Evolutionary conservation across 2,113 vertebrate species (phyloP), one percentile per base, ranked within the genome.

Genomic region (Australoheros scitulus): DNA sequence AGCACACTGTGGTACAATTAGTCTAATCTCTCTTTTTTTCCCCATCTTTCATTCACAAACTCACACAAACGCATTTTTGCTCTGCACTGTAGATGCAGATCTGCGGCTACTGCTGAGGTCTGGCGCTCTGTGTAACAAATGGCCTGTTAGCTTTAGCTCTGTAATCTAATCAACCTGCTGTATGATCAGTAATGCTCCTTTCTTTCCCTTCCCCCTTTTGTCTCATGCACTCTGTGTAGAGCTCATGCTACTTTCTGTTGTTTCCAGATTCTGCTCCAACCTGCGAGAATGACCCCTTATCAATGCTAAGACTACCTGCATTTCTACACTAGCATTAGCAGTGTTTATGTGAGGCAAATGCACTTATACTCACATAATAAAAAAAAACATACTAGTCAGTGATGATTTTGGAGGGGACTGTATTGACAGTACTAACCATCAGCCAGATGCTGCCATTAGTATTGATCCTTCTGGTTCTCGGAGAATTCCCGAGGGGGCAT

Each of bases 111-210:
- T 43, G 63, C 60, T 0, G 20, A 79, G 41, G 47, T 83, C 90
- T 87, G 89, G 91, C 85, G 89, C 36, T 90, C 63, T 84, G 78
- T 64, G 74, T 89, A 90, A 94, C 87, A 89, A 93, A 95, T 90
- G 90, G 90, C 84, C 90, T 86, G 84, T 82, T 89, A 65, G 90
- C 84, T 82, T 83, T 85, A 64, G 86, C 80, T 87, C 77, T 82
- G 88, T 94, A 95, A 96, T 94, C 92, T 89, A 93, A 96, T 96
- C 91, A 94, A 91, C 89, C 87, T 89, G 88, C 89, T 88, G 87
- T 83, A 87, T 87, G 83, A 77, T 90, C 91, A 91, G 91, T 91
- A 79, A 87, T 76, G 79, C 81, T 85, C 83, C 61, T 34, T 72
- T 56, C 50, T 26, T 83, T 84, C 82, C 82, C 76, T 55, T 72